Evolutionary conservation across 2,113 vertebrate species (phyloP), one percentile per base, ranked within the genome.

Genomic region (Siniperca knerii): DNA sequence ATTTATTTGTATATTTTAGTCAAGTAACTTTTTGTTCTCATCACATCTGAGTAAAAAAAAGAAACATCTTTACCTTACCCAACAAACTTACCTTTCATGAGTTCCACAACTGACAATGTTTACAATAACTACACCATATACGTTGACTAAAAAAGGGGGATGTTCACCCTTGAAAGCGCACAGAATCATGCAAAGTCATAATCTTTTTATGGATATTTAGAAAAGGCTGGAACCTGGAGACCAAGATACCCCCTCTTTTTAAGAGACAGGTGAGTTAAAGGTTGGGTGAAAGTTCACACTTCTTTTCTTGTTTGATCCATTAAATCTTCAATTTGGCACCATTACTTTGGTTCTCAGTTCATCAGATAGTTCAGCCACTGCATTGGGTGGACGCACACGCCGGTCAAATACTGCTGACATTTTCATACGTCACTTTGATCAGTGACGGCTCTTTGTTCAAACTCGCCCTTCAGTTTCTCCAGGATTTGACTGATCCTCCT

Each of bases 201-300:
- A 52, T 61, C 0, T 29, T 10, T 77, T 37, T 23, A 16, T 33
- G 40, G 33, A 61, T 58, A 9, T 13, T 44, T 48, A 29, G 25
- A 70, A 73, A 70, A 73, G 2, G 35, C 1, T 44, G 33, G 44
- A 35, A 74, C 55, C 48, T 6, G 57, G n/a, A 67, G 42, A 54
- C 12, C 9, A 37, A 15, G 67, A 48, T 2, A 8, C 1, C 0
- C 29, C 9, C n/a, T 74, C 9, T 4, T 33, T 66, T n/a, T 15
- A 13, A 66, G 8, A 70, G 64, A 61, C 64, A 50, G 87, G 81
- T 76, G 83, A 87, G 80, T n/a, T 54, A 12, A 44, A 58, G 33
- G 12, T 6, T 1, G 83, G 85, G 71, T 86, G 78, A 92, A 93
- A 91, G 92, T 91, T 92, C 93, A 90, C 92, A 90, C 86, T 93